phyloP scores from a whole-genome alignment of 2,888 invertebrate genomes.

The Morpho helenor region DNA sequence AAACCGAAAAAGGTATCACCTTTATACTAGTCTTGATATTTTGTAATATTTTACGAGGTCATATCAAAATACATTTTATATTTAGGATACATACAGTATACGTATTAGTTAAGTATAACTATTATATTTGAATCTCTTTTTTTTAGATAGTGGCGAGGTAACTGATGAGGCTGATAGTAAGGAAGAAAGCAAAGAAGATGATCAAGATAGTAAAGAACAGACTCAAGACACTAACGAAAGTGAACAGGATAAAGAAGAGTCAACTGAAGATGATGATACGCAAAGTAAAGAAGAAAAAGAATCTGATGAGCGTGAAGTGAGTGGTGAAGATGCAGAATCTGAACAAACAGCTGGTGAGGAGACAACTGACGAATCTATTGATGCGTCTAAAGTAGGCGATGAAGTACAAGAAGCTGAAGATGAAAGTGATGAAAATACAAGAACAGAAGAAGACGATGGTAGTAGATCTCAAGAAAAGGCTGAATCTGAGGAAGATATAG shows the following conservation, averaged over 20 bases:
- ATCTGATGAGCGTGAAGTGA: slow-evolving; percentile 27
- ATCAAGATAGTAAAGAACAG: slow-evolving; percentile 36
- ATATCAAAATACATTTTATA: no score
- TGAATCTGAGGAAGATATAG: slow-evolving; percentile 51
- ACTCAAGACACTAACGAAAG: slow-evolving; percentile 39
- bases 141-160: slow-evolving; percentile 63
- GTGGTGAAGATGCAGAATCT: slow-evolving; percentile 39
- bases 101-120: no score
- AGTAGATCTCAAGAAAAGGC: slow-evolving; percentile 63
- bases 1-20: slow-evolving; percentile 58
- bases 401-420: slow-evolving; percentile 29
- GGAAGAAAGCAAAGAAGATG: slow-evolving; percentile 41
- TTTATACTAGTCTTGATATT: neutral
- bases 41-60: neutral
- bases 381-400: slow-evolving; percentile 37
- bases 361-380: slow-evolving; percentile 32
- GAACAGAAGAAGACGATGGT: slow-evolving; percentile 58
- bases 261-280: slow-evolving; percentile 41
- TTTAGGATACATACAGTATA: no score
- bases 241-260: slow-evolving; percentile 38
- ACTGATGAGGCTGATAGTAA: slow-evolving; percentile 50
- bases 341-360: slow-evolving; percentile 18
- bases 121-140: slow-evolving; percentile 2
- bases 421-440: slow-evolving; percentile 33
- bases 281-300: slow-evolving; percentile 36